phyloP scores from a whole-genome alignment of 2,888 invertebrate genomes.

The Endomychus coccineus region DNA sequence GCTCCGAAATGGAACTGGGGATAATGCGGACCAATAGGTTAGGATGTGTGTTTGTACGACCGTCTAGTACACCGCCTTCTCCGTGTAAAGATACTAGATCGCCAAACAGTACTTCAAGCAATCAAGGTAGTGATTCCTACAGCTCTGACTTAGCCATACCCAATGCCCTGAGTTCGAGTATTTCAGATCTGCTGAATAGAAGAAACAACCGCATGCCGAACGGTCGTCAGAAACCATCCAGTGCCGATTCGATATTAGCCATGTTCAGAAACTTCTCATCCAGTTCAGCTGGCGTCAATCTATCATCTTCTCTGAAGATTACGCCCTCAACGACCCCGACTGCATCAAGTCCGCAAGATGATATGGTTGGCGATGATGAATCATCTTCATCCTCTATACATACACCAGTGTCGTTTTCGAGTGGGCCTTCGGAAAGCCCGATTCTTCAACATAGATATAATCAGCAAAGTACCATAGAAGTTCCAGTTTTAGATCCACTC shows the following conservation, averaged over 20 bases:
- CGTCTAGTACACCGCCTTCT: conserved; percentile 55
- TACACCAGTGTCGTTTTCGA: conserved; percentile 53
- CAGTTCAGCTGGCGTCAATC: conserved; percentile 51
- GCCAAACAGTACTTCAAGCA: conserved; percentile 63
- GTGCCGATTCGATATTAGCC: conserved; percentile 71
- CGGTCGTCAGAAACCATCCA: conserved; percentile 58
- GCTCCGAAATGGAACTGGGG: conserved; percentile 58
- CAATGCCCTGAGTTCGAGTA: conserved; percentile 52
- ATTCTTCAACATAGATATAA: conserved; percentile 38
- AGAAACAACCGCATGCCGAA: conserved; percentile 36
- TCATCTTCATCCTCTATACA: conserved; percentile 62
- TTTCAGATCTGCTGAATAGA: conserved; percentile 40
- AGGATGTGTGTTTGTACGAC: conserved; percentile 41
- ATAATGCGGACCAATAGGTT: conserved; percentile 40
- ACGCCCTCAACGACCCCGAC: conserved; percentile 67
- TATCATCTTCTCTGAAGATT: conserved; percentile 55
- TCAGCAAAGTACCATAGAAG: conserved; percentile 47
- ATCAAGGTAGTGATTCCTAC: conserved; percentile 70
- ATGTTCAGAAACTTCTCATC: conserved; percentile 71
- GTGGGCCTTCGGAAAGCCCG: conserved; percentile 57
- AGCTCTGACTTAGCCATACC: conserved; percentile 62
- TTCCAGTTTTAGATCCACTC: conserved; percentile 60
- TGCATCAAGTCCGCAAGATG: conserved; percentile 68
- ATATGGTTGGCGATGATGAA: conserved; percentile 60
- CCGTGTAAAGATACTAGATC: conserved; percentile 57